Percentiles rank a stretch among this genome's conserved stretches.
These are phyloP conservation scores for Carterocephalus palaemon DNA, from an alignment of 2,888 invertebrate species.

Conservation along the genomic window DNA sequence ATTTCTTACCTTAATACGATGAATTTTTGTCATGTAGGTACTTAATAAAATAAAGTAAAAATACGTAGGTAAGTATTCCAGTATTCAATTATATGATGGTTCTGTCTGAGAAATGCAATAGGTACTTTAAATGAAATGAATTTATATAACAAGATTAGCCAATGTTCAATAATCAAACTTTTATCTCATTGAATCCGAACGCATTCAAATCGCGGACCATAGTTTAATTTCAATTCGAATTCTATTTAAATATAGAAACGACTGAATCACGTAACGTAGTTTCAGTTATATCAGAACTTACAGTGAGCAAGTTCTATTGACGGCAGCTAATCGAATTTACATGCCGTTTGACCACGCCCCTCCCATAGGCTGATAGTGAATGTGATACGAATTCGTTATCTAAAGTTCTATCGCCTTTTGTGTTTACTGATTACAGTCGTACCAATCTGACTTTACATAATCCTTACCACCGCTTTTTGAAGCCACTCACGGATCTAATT, in stretches of 20 bases:
- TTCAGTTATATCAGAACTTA: conserved; percentile 17
- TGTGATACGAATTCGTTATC: conserved; percentile 32
- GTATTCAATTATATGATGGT: too few species aligned
- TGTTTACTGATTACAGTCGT: conserved; percentile 6
- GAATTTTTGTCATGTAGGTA: too few species aligned
- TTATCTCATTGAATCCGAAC: background rate
- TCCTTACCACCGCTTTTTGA: conserved; percentile 11
- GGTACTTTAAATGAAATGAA: too few species aligned
- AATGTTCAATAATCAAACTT: background rate
- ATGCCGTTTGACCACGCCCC: conserved; percentile 30
- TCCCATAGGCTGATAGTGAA: conserved; percentile 30
- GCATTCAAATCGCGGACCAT: background rate
- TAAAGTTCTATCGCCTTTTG: conserved; percentile 12
- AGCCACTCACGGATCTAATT: conserved; percentile 13
- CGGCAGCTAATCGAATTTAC: conserved; percentile 32
- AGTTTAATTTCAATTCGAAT: conserved; percentile 8
- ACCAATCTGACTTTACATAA: conserved; percentile 18
- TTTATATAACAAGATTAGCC: background rate
- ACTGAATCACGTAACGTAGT: conserved; percentile 4
- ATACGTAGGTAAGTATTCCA: too few species aligned
- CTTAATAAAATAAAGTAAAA: too few species aligned
- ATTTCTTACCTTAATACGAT: too few species aligned
- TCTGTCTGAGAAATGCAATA: too few species aligned
- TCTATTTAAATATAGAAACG: conserved; percentile 6
- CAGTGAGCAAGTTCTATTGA: conserved; percentile 20